Evolutionary conservation across 1,140 invertebrate species (phyloP), one percentile per base, ranked within the genome.

Genomic region (Chlorops oryzae): DNA sequence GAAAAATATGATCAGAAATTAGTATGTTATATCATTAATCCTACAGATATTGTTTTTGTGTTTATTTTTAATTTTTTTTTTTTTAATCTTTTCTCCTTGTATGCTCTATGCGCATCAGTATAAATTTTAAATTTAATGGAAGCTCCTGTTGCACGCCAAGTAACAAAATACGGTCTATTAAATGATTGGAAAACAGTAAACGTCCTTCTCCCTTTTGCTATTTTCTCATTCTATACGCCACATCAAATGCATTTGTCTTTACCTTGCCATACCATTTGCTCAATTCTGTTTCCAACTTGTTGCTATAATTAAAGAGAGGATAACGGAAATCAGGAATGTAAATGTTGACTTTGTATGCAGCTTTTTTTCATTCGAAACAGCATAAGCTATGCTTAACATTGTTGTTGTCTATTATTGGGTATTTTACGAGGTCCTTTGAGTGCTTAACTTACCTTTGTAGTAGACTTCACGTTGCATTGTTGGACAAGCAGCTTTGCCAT

Each of bases 391-490:
- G n/a, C n/a, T n/a, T n/a, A n/a, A n/a, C n/a, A n/a, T n/a, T n/a
- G n/a, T n/a, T n/a, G n/a, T n/a, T n/a, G n/a, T n/a, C n/a, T n/a
- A n/a, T n/a, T n/a, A n/a, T n/a, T n/a, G n/a, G n/a, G n/a, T n/a
- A n/a, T n/a, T n/a, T n/a, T n/a, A n/a, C n/a, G n/a, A n/a, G n/a
- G n/a, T n/a, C n/a, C n/a, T n/a, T n/a, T n/a, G n/a, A n/a, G n/a
- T n/a, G n/a, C n/a, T n/a, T 35, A 1, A 15, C 64, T 73, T 74
- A 83, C 85, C 85, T 84, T 88, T 88, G 73, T 90, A 90, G 74
- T 89, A 86, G 71, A 89, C 85, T 64, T 90, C 85, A 70, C 83
- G 83, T 76, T 89, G 84, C 87, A 90, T 90, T 62, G 85, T 89
- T 44, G 87, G 86, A 72, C 88, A 91, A 61, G 86, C 85, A 62